These are phyloP conservation scores for Diplazon laetatorius DNA, from an alignment of 2,888 invertebrate species.

Conservation along the genomic window DNA sequence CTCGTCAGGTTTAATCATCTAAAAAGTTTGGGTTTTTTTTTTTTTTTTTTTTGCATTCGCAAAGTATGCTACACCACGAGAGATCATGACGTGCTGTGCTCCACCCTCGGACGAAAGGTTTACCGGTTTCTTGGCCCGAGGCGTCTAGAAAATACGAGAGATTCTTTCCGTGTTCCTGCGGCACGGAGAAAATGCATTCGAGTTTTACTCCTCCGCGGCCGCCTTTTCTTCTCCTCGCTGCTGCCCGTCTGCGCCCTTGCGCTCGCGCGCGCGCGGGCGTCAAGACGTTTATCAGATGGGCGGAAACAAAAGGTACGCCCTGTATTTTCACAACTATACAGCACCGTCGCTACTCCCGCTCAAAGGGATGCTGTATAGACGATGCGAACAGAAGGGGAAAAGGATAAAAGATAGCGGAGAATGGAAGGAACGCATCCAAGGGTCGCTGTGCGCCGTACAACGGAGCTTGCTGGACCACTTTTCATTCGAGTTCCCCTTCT, in stretches of 20 bases:
- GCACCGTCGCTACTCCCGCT: slow-evolving; percentile 9
- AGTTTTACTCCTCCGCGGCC: slow-evolving; percentile 9
- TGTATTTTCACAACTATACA: slow-evolving; percentile 40
- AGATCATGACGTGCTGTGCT: neutral
- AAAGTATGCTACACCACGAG: neutral
- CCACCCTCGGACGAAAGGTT: neutral
- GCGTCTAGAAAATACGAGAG: slow-evolving; percentile 12
- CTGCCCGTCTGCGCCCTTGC: neutral
- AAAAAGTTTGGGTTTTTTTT: too few relatives aligned
- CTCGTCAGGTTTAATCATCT: slow-evolving; percentile 29
- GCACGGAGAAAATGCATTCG: slow-evolving; percentile 30
- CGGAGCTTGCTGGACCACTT: slow-evolving; percentile 39
- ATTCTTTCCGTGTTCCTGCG: neutral
- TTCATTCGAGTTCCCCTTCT: slow-evolving; percentile 28
- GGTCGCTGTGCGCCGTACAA: slow-evolving; percentile 26
- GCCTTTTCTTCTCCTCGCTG: slow-evolving; percentile 15
- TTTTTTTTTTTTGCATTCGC: too few relatives aligned
- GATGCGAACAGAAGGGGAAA: slow-evolving; percentile 54
- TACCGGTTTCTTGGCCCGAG: slow-evolving; percentile 19
- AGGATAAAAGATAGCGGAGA: slow-evolving; percentile 36
- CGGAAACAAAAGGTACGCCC: slow-evolving; percentile 52
- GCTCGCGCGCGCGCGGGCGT: neutral
- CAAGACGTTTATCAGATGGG: slow-evolving; percentile 52
- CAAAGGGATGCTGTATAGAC: slow-evolving; percentile 53
- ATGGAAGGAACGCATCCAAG: slow-evolving; percentile 25